These are phyloP conservation scores for Olivierus martensii DNA, from an alignment of 1,140 invertebrate genomes.

Conservation along the genomic window DNA sequence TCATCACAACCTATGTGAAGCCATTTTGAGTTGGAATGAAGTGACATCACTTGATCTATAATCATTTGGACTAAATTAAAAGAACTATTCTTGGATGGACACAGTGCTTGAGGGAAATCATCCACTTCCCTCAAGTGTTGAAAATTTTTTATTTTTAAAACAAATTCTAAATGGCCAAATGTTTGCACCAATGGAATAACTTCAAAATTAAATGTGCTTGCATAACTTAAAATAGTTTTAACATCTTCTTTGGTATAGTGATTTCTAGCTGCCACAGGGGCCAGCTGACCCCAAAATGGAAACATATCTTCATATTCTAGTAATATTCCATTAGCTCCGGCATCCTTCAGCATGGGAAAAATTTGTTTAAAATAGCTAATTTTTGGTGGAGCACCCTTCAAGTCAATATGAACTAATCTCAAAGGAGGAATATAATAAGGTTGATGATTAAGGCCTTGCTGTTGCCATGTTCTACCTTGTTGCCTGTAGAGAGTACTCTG, in stretches of 20 bases:
- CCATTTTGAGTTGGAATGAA: constrained; percentile 33
- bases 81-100: constrained; percentile 59
- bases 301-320: constrained; percentile 93
- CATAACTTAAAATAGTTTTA: constrained; percentile 42
- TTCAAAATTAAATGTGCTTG: constrained; percentile 49
- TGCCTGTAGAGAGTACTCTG: no score
- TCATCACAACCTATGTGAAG: constrained; percentile 50
- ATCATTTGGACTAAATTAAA: constrained; percentile 54
- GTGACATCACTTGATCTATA: constrained; percentile 57
- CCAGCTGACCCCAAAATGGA: constrained; percentile 59
- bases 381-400: constrained; percentile 58
- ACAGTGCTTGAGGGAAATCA: constrained; percentile 63
- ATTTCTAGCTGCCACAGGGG: constrained; percentile 53
- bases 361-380: constrained; percentile 47
- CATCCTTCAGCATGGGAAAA: constrained; percentile 39
- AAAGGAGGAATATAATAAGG: constrained; percentile 13
- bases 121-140: constrained; percentile 58
- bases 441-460: no score
- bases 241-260: constrained; percentile 60
- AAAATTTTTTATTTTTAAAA: constrained; percentile 65
- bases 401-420: constrained; percentile 52
- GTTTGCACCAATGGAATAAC: constrained; percentile 90
- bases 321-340: constrained; percentile 76
- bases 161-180: constrained; percentile 88
- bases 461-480: no score